These are phyloP conservation scores for Ciconia stormi DNA, from an alignment of 2,113 vertebrate genomes.

Conservation along the genomic window DNA sequence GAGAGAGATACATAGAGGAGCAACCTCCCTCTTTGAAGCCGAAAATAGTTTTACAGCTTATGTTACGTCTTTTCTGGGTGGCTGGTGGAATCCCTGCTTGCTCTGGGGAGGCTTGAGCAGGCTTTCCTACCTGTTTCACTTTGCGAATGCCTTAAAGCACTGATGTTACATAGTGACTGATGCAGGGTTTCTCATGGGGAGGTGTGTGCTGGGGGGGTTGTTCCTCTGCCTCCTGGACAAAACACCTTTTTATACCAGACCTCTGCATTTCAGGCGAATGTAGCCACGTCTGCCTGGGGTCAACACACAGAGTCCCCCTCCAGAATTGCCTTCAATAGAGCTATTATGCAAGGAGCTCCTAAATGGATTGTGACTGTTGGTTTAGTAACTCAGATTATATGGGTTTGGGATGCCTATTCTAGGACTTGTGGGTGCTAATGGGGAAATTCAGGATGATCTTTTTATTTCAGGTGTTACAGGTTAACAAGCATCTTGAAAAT, in stretches of 20 bases:
- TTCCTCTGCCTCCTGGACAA: not conserved
- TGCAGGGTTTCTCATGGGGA: not conserved
- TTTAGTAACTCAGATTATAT: not conserved
- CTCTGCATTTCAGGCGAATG: not conserved
- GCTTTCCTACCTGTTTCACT: not conserved
- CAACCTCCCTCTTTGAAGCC: not conserved
- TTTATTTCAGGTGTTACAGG: not conserved
- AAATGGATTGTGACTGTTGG: not conserved
- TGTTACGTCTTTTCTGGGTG: not conserved
- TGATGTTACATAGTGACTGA: not conserved
- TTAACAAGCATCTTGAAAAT: not conserved
- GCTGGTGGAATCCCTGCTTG: not conserved
- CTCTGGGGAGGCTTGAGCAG: not conserved
- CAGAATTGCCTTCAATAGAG: not conserved
- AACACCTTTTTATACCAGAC: not conserved
- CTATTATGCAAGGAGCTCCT: not conserved
- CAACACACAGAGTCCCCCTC: not conserved
- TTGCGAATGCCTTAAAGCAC: not conserved
- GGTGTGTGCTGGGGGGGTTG: not conserved
- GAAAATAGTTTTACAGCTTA: not conserved
- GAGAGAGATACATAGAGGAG: not conserved
- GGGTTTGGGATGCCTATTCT: not conserved
- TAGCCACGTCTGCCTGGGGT: not conserved
- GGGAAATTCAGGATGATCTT: not conserved
- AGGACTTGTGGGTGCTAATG: not conserved